Evolutionary conservation across 2,888 invertebrate genomes (phyloP).

Genomic region (Diploptera punctata): DNA sequence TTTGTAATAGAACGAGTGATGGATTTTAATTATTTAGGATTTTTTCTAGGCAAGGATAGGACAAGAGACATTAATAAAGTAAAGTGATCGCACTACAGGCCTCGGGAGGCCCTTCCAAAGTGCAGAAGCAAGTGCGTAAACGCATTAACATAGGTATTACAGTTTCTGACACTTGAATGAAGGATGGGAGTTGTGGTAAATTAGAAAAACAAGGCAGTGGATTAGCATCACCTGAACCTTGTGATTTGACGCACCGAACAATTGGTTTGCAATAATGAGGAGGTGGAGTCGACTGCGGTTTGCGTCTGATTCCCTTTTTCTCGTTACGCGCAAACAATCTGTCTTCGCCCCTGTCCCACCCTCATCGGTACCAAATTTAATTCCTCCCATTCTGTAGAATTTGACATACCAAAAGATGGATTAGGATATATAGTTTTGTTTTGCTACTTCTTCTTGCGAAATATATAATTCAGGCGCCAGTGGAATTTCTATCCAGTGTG

Average conservation of each 20-base stretch:
- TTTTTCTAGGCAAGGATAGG: too few species aligned
- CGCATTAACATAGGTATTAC: too few species aligned
- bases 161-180: slow-evolving; percentile 9
- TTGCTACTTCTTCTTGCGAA: background rate
- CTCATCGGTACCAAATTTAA: background rate
- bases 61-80: too few species aligned
- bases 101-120: too few species aligned
- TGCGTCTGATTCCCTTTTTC: background rate
- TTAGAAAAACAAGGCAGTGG: slow-evolving; percentile 2
- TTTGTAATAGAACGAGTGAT: too few species aligned
- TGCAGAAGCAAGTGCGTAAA: too few species aligned
- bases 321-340: too few species aligned
- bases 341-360: background rate
- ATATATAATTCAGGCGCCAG: background rate
- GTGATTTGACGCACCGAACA: slow-evolving; percentile 27
- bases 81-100: too few species aligned
- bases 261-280: slow-evolving; percentile 27
- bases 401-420: background rate
- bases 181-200: background rate
- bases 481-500: background rate
- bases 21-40: too few species aligned
- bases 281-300: background rate
- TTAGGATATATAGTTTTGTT: background rate
- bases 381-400: background rate
- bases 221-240: slow-evolving; percentile 8